Evolutionary conservation across 37 sponge, comb jelly and placozoan species (phyloP), one percentile per base, ranked within the genome.

Genomic region (Chondrosia reniformis): DNA sequence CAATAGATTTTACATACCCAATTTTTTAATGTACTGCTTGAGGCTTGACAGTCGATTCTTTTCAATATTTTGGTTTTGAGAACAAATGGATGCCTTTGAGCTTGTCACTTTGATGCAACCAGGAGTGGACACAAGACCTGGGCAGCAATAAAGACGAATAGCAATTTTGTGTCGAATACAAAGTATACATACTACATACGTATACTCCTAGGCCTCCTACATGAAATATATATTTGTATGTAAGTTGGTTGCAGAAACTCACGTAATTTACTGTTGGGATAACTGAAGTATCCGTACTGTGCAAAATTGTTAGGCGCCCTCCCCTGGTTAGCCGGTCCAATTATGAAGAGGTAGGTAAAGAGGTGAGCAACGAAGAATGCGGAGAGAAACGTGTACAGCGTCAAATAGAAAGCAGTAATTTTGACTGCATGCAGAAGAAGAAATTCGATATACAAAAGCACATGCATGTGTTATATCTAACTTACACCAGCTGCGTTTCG

Each of bases 181-280:
- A 49, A 49, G 15, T 49, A 19, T 15, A 19, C 52, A 49, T 49
- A n/a, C n/a, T n/a, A n/a, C n/a, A n/a, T n/a, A n/a, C 52, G 52
- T 19, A 49, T 49, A 49, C 52, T 49, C n/a, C n/a, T n/a, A n/a
- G n/a, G n/a, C n/a, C n/a, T n/a, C n/a, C n/a, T n/a, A n/a, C n/a
- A n/a, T n/a, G n/a, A n/a, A n/a, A n/a, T n/a, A n/a, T n/a, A n/a
- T n/a, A n/a, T n/a, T n/a, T n/a, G n/a, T n/a, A n/a, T n/a, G n/a
- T n/a, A n/a, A n/a, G n/a, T n/a, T n/a, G n/a, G n/a, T n/a, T n/a
- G n/a, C n/a, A n/a, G 22, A 30, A 25, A 67, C 76, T 74, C 77
- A 86, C 91, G 80, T 72, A 91, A 58, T 63, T 76, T 83, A 27
- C 69, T 40, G 65, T 91, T 91, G 0, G 91, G 91, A 59, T 91